Percentiles rank a stretch among this genome's conserved stretches.
Conservation (phyloP, 92 coral and sea anemone species). For the Paramuricea clavata region DNA sequence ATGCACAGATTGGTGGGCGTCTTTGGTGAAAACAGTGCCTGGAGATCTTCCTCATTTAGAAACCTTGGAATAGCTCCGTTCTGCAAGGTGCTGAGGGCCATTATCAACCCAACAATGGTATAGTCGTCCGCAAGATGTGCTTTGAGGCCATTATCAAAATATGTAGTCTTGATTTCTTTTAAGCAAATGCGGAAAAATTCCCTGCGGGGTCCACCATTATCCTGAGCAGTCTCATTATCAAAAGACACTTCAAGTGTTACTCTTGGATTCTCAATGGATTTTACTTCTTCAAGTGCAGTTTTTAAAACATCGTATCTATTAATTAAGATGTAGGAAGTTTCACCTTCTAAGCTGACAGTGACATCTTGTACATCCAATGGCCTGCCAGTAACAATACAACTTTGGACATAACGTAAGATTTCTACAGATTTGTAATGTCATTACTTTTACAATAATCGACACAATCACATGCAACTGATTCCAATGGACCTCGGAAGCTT, state of each 20-base stretch:
- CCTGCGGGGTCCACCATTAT: constrained; percentile 66
- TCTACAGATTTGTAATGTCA: constrained; percentile 47
- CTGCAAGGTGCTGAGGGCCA: constrained; percentile 67
- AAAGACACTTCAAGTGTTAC: background rate
- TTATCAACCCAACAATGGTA: constrained; percentile 52
- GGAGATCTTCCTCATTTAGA: constrained; percentile 37
- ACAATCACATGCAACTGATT: constrained; percentile 30
- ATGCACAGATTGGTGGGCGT: constrained; percentile 43
- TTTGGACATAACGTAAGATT: constrained; percentile 42
- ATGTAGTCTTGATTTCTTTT: constrained; percentile 51
- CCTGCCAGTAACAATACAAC: constrained; percentile 39
- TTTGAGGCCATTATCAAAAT: constrained; percentile 65
- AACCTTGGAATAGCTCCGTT: constrained; percentile 63
- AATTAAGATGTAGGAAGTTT: background rate
- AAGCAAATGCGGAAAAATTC: constrained; percentile 63
- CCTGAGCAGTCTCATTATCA: constrained; percentile 13
- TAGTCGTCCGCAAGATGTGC: constrained; percentile 63
- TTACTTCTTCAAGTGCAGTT: background rate
- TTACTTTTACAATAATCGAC: constrained; percentile 29
- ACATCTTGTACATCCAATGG: constrained; percentile 48
- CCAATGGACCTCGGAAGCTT: constrained; percentile 4
- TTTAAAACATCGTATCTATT: background rate
- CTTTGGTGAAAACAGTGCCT: constrained; percentile 63
- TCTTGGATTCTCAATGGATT: background rate
- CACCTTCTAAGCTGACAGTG: background rate